Percentiles rank a stretch among this genome's conserved stretches.
phyloP scores from a whole-genome alignment of 2,797 vertebrate species.

The Arnoldichthys spilopterus region DNA sequence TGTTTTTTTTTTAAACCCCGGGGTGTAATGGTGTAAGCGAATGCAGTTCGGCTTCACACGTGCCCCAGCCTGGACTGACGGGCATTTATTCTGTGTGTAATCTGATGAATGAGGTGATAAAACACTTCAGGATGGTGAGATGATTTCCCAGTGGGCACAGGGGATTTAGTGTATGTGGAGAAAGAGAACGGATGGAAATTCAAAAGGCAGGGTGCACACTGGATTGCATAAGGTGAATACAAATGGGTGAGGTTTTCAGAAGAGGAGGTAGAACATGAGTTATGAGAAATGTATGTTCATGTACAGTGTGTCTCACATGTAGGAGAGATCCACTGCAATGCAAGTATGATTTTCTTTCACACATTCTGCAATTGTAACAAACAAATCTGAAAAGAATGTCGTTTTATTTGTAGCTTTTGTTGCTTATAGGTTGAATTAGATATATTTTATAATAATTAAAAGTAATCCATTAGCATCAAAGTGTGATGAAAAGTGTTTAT shows the following conservation, averaged over 20 bases:
- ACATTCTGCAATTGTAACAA: no score
- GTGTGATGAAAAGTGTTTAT: no score
- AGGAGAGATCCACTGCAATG: no score
- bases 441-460: no score
- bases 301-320: no score
- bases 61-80: background rate
- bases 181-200: background rate
- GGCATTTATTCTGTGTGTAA: conserved; percentile 39
- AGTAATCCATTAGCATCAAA: no score
- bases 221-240: background rate
- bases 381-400: no score
- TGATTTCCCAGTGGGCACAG: conserved; percentile 43
- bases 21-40: conserved; percentile 55
- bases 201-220: background rate
- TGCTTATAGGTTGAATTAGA: no score
- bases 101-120: conserved; percentile 52
- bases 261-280: no score
- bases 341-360: no score
- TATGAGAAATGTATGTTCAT: no score
- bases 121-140: conserved; percentile 22
- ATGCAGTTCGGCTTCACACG: background rate
- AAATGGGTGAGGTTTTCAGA: background rate
- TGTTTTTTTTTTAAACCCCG: conserved; percentile 59
- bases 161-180: conserved; percentile 13
- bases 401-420: no score